phyloP scores from a whole-genome alignment of 2,888 invertebrate species.

The Apeira syringaria region DNA sequence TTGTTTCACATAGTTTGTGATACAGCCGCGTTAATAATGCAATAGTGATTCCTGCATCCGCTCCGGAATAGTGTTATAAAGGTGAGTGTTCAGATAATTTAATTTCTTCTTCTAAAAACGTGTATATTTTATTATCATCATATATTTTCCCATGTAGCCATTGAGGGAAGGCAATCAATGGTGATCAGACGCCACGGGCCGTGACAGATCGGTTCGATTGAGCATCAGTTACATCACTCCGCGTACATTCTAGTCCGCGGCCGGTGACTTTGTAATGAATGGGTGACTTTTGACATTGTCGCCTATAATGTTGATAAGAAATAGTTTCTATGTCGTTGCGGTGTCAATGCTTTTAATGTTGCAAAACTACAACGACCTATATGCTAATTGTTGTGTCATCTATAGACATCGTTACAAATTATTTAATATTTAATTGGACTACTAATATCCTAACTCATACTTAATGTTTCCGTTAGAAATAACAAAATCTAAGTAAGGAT shows the following conservation, averaged over 20 bases:
- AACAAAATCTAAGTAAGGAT: too few relatives aligned
- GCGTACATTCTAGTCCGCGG: conserved; percentile 37
- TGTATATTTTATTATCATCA: too few relatives aligned
- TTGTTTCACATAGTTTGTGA: too few relatives aligned
- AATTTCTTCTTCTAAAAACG: too few relatives aligned
- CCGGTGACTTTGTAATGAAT: conserved; percentile 43
- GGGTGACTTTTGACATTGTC: conserved; percentile 75
- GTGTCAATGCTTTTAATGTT: conserved; percentile 39
- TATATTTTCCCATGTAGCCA: background rate
- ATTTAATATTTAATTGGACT: conserved; percentile 18
- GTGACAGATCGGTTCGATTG: conserved; percentile 27
- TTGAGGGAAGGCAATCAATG: background rate
- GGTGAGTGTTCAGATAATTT: too few relatives aligned
- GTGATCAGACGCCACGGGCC: conserved; percentile 4
- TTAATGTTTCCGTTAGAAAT: too few relatives aligned
- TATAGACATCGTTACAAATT: conserved; percentile 24
- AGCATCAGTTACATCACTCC: conserved; percentile 24
- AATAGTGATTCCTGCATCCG: too few relatives aligned
- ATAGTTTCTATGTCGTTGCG: conserved; percentile 50
- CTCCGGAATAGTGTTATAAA: too few relatives aligned
- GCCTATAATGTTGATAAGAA: conserved; percentile 45
- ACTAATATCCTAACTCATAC: too few relatives aligned
- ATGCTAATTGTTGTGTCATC: conserved; percentile 30
- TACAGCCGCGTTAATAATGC: too few relatives aligned
- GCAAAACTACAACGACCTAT: conserved; percentile 36